Conservation (phyloP, 2,113 vertebrate species). For the Pitta sordida region DNA sequence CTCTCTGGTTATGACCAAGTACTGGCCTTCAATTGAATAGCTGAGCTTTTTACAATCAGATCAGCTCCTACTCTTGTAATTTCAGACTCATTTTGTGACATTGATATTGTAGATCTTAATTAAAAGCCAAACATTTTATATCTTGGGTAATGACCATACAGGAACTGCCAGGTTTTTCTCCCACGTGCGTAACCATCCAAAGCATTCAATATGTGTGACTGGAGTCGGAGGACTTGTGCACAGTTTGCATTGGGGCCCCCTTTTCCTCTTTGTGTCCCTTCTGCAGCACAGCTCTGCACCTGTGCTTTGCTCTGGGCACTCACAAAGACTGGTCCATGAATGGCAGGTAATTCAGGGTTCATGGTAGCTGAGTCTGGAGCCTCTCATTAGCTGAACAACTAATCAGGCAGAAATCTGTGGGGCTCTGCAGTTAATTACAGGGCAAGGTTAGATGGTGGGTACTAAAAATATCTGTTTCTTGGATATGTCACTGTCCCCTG, state of each 20-base stretch:
- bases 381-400: slow-evolving; percentile 15
- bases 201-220: slow-evolving; percentile 18
- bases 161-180: slow-evolving; percentile 34
- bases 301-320: not conserved
- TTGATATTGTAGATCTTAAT: slow-evolving; percentile 64
- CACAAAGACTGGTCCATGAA: not conserved
- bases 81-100: slow-evolving; percentile 64
- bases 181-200: slow-evolving; percentile 40
- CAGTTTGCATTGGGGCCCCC: not conserved
- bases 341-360: slow-evolving; percentile 15
- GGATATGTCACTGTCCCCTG: not conserved
- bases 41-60: slow-evolving; percentile 54
- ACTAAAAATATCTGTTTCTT: not conserved
- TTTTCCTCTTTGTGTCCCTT: not conserved
- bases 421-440: slow-evolving; percentile 31
- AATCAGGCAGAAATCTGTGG: slow-evolving; percentile 20
- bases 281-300: slow-evolving; percentile 7
- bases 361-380: not conserved
- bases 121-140: slow-evolving; percentile 61
- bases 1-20: slow-evolving; percentile 50
- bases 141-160: slow-evolving; percentile 60
- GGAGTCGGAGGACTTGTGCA: not conserved
- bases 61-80: slow-evolving; percentile 57
- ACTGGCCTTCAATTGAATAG: slow-evolving; percentile 48
- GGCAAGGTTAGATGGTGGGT: not conserved